These are phyloP conservation scores for Andrena hattorfiana DNA, from an alignment of 2,888 invertebrate species.

Conservation along the genomic window DNA sequence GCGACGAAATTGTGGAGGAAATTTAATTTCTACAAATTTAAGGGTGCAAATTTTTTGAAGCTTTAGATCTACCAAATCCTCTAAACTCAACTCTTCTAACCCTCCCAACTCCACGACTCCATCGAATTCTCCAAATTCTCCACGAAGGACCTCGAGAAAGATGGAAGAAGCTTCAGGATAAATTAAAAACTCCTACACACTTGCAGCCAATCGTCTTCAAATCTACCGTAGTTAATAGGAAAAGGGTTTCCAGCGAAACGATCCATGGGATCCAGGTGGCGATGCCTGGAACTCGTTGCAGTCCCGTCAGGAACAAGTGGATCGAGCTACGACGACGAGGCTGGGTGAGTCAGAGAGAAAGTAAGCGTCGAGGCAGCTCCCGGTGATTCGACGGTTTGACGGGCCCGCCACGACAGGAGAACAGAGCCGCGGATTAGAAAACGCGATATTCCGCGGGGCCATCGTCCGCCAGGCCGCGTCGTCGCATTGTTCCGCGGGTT, in stretches of 20 bases:
- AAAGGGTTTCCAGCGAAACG: neutral
- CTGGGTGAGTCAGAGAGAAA: constrained; percentile 80
- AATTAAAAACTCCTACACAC: too few species aligned
- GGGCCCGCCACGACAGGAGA: constrained; percentile 62
- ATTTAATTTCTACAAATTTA: neutral
- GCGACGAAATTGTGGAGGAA: neutral
- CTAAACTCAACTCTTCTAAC: neutral
- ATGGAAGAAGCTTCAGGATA: too few species aligned
- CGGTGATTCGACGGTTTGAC: constrained; percentile 73
- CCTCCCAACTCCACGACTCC: too few species aligned
- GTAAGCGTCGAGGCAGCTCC: constrained; percentile 74
- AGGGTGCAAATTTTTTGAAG: neutral
- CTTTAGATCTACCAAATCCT: neutral
- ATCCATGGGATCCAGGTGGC: neutral
- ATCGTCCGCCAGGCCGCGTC: constrained; percentile 46
- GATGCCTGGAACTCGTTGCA: constrained; percentile 2
- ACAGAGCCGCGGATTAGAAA: constrained; percentile 61
- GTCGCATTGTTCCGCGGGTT: constrained; percentile 43
- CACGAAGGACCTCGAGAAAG: too few species aligned
- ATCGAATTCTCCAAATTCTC: too few species aligned
- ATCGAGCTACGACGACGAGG: constrained; percentile 68
- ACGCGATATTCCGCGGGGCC: constrained; percentile 64
- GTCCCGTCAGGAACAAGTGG: constrained; percentile 64
- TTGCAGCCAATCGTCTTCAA: too few species aligned
- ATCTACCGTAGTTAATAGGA: too few species aligned